Evolutionary conservation across 2,888 invertebrate genomes (phyloP).

Genomic region (Eucera pruinosa): DNA sequence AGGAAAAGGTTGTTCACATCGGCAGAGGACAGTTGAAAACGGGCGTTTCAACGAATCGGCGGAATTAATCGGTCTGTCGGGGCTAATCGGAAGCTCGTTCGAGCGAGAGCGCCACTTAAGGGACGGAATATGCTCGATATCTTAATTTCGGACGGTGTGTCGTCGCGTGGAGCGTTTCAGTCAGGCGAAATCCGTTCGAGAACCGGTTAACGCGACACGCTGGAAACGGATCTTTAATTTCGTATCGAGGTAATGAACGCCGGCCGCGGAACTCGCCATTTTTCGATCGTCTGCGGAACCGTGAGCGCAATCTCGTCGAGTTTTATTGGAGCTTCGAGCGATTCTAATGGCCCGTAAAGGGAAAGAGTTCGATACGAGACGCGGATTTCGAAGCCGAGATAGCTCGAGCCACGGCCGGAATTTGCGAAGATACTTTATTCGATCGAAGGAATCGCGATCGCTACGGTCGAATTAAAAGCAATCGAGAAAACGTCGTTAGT

Average conservation of each 20-base stretch:
- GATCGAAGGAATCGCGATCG: constrained; percentile 21
- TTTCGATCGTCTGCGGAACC: constrained; percentile 33
- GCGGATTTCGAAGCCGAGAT: constrained; percentile 24
- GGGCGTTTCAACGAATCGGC: constrained; percentile 62
- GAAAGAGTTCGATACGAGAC: constrained; percentile 51
- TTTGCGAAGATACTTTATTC: constrained; percentile 36
- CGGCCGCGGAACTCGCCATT: constrained; percentile 13
- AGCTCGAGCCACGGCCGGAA: neutral
- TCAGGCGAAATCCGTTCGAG: constrained; percentile 18
- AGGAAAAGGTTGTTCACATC: constrained; percentile 48
- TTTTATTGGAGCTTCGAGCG: constrained; percentile 55
- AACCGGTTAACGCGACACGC: constrained; percentile 48
- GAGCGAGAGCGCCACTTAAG: constrained; percentile 61
- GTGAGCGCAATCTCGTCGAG: constrained; percentile 52
- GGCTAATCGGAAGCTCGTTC: constrained; percentile 58
- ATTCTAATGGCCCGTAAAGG: constrained; percentile 59
- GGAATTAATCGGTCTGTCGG: constrained; percentile 65
- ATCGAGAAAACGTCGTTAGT: constrained; percentile 13
- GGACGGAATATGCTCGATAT: constrained; percentile 61
- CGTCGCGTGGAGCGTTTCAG: constrained; percentile 49
- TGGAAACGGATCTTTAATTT: constrained; percentile 54
- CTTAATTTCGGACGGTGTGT: constrained; percentile 62
- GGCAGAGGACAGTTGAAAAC: constrained; percentile 4
- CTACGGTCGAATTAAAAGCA: constrained; percentile 31
- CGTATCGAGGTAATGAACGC: constrained; percentile 47